These are phyloP conservation scores for Nematostella vectensis DNA, from an alignment of 92 coral and sea anemone genomes.

Conservation along the genomic window DNA sequence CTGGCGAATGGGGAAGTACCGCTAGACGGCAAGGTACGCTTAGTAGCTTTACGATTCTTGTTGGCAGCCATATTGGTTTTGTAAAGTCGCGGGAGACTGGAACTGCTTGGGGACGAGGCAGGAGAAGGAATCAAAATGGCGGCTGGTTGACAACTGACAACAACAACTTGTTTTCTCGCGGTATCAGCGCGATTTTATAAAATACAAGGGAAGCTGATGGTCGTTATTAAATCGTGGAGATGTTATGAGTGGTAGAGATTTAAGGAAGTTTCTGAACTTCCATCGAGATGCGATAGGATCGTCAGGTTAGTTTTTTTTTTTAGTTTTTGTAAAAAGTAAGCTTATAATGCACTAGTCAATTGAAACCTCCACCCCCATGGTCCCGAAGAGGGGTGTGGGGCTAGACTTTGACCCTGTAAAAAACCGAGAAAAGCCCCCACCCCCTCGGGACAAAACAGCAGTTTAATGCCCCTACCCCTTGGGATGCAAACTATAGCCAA, in stretches of 20 bases:
- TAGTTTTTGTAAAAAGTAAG: too few relatives aligned
- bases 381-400: too few relatives aligned
- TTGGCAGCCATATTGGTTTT: constrained; percentile 84
- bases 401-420: too few relatives aligned
- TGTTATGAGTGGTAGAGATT: constrained; percentile 95
- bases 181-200: too few relatives aligned
- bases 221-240: background rate
- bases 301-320: constrained; percentile 63
- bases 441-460: too few relatives aligned
- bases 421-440: too few relatives aligned
- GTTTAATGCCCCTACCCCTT: too few relatives aligned
- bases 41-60: constrained; percentile 51
- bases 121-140: constrained; percentile 25
- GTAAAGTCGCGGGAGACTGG: background rate
- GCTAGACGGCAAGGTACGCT: constrained; percentile 67
- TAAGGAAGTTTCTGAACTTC: constrained; percentile 93
- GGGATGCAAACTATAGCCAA: too few relatives aligned
- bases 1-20: constrained; percentile 39
- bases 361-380: too few relatives aligned
- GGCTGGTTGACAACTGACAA: constrained; percentile 24
- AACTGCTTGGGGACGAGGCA: constrained; percentile 16
- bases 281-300: constrained; percentile 97
- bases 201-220: too few relatives aligned
- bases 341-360: too few relatives aligned
- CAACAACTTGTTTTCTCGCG: too few relatives aligned